phyloP scores from a whole-genome alignment of 1,140 invertebrate species.

The Asobara japonica region DNA sequence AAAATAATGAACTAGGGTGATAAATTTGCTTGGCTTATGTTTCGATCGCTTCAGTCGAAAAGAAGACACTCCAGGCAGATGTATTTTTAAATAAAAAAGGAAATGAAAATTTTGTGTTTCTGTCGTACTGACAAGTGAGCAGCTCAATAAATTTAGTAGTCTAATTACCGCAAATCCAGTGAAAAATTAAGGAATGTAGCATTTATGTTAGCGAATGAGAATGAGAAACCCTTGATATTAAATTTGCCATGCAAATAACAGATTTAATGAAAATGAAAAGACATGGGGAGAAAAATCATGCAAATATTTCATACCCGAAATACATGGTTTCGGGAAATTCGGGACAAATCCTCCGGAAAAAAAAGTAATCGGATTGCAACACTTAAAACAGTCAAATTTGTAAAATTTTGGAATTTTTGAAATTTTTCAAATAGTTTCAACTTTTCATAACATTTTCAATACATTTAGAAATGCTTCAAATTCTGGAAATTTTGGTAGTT shows the following conservation, averaged over 20 bases:
- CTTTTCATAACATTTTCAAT: no score
- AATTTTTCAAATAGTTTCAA: no score
- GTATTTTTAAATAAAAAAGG: neutral
- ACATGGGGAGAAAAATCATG: neutral
- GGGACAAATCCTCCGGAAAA: no score
- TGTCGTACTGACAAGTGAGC: constrained; percentile 26
- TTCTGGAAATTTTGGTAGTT: no score
- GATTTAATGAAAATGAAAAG: neutral
- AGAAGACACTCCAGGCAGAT: neutral
- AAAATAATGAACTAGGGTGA: constrained; percentile 6
- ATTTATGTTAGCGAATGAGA: neutral
- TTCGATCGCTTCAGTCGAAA: constrained; percentile 10
- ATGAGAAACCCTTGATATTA: neutral
- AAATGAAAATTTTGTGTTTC: constrained; percentile 3
- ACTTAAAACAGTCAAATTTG: no score
- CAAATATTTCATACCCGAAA: no score
- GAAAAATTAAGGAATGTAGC: neutral
- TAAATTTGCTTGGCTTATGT: constrained; percentile 25
- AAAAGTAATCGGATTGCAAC: no score
- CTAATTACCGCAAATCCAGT: neutral
- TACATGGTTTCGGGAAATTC: no score
- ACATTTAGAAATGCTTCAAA: no score
- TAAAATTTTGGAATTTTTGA: no score
- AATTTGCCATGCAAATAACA: neutral
- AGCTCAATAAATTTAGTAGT: constrained; percentile 31